Evolutionary conservation across 2,888 invertebrate species (phyloP).

Genomic region (Leucophenga montana): DNA sequence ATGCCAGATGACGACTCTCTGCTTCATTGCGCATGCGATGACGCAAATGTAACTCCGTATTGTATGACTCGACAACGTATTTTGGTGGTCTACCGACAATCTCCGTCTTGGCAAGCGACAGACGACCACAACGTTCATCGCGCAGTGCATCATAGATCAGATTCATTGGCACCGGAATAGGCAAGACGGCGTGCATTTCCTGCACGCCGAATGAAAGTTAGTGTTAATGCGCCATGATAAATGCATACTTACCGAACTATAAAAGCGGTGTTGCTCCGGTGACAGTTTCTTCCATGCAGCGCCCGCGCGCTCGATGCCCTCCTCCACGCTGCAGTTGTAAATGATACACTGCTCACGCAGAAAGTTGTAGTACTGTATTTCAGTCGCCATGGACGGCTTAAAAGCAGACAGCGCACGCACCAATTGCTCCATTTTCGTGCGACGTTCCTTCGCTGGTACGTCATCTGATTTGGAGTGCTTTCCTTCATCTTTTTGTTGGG

Average conservation of each 20-base stretch:
- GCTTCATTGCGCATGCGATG: background rate
- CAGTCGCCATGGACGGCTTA: constrained; percentile 42
- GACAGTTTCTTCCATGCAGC: constrained; percentile 41
- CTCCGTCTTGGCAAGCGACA: constrained; percentile 42
- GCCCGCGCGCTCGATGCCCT: constrained; percentile 47
- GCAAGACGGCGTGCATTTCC: constrained; percentile 51
- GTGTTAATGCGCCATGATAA: too few species aligned
- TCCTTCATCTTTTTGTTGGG: background rate
- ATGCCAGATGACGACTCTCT: constrained; percentile 1
- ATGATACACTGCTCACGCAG: constrained; percentile 54
- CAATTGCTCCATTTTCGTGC: constrained; percentile 28
- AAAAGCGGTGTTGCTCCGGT: constrained; percentile 39
- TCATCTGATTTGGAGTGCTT: too few species aligned
- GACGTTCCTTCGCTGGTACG: constrained; percentile 15
- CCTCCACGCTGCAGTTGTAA: constrained; percentile 57
- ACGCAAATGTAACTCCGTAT: constrained; percentile 39
- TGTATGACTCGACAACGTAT: constrained; percentile 50
- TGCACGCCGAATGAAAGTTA: constrained; percentile 4
- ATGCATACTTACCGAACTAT: constrained; percentile 47
- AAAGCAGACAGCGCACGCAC: constrained; percentile 38
- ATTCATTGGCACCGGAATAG: constrained; percentile 52
- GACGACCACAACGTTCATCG: constrained; percentile 53
- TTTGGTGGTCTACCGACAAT: constrained; percentile 23
- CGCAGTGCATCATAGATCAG: constrained; percentile 50
- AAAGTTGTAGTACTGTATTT: constrained; percentile 54